Evolutionary conservation across 2,113 vertebrate species (phyloP), one percentile per base, ranked within the genome.

Genomic region (Pelvicachromis taeniatus): DNA sequence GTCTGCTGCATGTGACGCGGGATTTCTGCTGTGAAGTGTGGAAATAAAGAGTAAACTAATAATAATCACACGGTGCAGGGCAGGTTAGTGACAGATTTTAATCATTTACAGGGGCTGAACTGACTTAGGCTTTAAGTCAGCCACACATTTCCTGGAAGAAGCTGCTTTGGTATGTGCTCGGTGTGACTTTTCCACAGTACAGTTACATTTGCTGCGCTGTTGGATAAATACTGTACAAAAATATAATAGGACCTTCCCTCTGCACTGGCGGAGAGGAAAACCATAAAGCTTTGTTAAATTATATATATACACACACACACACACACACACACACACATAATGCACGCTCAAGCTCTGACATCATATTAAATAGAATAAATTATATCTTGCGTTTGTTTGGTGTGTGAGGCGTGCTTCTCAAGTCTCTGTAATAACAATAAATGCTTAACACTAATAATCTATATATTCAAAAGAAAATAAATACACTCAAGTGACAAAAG

Each of bases 221-320:
- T 48, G 58, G 58, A 89, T 94, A 93, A 94, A 93, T 93, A 91
- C 86, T 88, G 78, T 92, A 94, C 87, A 94, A 94, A 94, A 92
- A 93, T 94, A 94, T 83, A 82, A 87, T 19, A 78, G 58, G 80
- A 86, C 4, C 9, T 68, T 73, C 19, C 56, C 35, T 61, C 13
- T 78, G 17, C 23, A n/a, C 16, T n/a, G 9, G 45, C 21, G 16
- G 65, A 61, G 84, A 85, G 77, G 65, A 87, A 89, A 86, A 65
- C 33, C 35, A 50, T 48, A 53, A 82, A 50, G 52, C 55, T 77
- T 59, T 58, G 78, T 87, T 85, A 58, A 78, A 61, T 68, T n/a
- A 83, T 16, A 38, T 63, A 63, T 21, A 33, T 6, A 55, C 35
- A n/a, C 59, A 87, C 40, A 63, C n/a, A 33, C 31, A 55, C 35